A percentile compares a stretch with the other conserved stretches of the same genome.
phyloP scores from a whole-genome alignment of 1,140 invertebrate genomes.

The Ceratosolen solmsi region DNA sequence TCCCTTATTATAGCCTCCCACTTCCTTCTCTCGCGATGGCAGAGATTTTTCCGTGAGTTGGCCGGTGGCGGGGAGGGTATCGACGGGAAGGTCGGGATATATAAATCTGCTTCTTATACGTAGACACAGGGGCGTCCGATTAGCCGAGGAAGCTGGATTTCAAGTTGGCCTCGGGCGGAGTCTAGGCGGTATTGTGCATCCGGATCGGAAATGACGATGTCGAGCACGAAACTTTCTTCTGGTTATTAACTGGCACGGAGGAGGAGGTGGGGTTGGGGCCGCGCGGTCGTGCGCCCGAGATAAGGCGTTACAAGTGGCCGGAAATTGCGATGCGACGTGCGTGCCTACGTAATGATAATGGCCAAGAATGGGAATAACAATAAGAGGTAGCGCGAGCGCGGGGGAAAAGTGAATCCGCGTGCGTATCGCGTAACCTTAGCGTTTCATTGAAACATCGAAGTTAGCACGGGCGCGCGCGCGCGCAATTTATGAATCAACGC shows the following conservation, averaged over 20 bases:
- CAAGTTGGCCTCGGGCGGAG: constrained; percentile 29
- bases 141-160: constrained; percentile 1
- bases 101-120: constrained; percentile 42
- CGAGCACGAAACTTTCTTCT: constrained; percentile 10
- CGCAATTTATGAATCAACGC: constrained; percentile 44
- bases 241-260: constrained; percentile 32
- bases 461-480: constrained; percentile 9
- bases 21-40: background rate
- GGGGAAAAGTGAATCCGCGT: background rate
- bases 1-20: background rate
- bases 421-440: constrained; percentile 40
- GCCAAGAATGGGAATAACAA: background rate
- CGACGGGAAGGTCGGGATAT: constrained; percentile 10
- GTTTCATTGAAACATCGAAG: constrained; percentile 46
- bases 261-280: background rate
- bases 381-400: background rate
- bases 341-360: background rate
- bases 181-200: background rate
- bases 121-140: background rate
- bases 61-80: background rate
- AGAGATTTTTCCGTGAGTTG: background rate
- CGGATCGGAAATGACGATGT: constrained; percentile 34
- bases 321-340: constrained; percentile 37
- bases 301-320: constrained; percentile 25
- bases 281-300: background rate